A percentile compares a stretch with the other conserved stretches of the same genome.
Evolutionary conservation across 2,113 vertebrate genomes (phyloP).

Genomic region (human (Homo sapiens)): GRCh38 chr3:97489501-97490000

Average conservation of each 20-base stretch:
- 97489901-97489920: neutral
- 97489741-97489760: neutral
- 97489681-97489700: neutral
- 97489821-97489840: neutral
- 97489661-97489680: too few relatives aligned
- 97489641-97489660: too few relatives aligned
- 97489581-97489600: too few relatives aligned
- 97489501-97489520: too few relatives aligned
- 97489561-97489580: too few relatives aligned
- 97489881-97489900: neutral
- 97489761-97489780: neutral
- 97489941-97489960: neutral
- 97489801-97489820: neutral
- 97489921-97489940: neutral
- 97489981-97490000: neutral
- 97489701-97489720: neutral
- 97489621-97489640: too few relatives aligned
- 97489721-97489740: neutral
- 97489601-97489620: too few relatives aligned
- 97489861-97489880: neutral
- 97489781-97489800: neutral
- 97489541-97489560: too few relatives aligned
- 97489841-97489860: neutral
- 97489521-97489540: too few relatives aligned
- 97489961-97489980: neutral